Evolutionary conservation across 2,797 vertebrate species (phyloP).

Genomic region (Zalophus californianus): DNA sequence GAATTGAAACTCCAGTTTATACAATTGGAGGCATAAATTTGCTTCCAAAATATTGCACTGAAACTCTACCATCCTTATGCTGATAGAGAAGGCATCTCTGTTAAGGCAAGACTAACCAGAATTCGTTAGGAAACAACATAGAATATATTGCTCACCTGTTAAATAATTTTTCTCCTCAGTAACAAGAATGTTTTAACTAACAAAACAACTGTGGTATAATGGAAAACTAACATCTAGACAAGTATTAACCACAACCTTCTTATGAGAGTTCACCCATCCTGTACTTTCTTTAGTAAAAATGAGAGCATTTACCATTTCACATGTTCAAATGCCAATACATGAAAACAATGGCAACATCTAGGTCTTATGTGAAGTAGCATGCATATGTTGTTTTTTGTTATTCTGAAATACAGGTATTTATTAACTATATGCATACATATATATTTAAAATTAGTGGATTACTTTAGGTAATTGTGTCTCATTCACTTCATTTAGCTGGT

Average conservation of each 20-base stretch:
- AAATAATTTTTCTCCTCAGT: background rate
- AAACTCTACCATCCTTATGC: background rate
- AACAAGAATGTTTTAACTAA: background rate
- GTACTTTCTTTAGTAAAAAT: slow-evolving; percentile 26
- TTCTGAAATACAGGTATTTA: background rate
- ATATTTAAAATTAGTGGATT: background rate
- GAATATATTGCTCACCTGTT: background rate
- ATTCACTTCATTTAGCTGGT: background rate
- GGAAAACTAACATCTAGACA: background rate
- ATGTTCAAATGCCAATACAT: background rate
- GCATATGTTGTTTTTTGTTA: background rate
- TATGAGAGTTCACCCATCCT: background rate
- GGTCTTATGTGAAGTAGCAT: background rate
- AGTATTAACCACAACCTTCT: background rate
- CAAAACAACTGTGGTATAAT: background rate
- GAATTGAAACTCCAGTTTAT: slow-evolving; percentile 1
- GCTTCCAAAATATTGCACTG: background rate
- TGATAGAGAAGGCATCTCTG: background rate
- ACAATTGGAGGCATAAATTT: background rate
- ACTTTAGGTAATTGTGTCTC: background rate
- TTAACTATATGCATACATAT: background rate
- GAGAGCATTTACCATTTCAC: background rate
- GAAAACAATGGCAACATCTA: background rate
- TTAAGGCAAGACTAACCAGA: background rate
- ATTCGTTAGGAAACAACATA: background rate